Evolutionary conservation across 2,113 vertebrate genomes (phyloP), one percentile per base, ranked within the genome.

Genomic region (Alces alces): DNA sequence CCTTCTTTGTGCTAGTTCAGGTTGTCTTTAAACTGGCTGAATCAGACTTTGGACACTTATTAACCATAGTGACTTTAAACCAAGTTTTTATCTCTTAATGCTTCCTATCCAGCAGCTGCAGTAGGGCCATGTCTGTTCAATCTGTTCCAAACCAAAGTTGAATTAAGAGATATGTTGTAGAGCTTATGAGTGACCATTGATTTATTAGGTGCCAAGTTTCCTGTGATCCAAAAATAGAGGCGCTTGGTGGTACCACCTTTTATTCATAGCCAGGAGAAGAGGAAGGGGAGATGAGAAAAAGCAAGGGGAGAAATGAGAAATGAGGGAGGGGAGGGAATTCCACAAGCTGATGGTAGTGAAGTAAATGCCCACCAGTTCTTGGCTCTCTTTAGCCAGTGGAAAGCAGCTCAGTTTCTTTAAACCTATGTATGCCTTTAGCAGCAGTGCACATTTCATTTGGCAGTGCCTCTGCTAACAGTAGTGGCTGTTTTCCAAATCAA

Each of bases 21-120:
- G 45, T 82, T 91, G 86, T 85, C 89, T 89, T 95, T 86, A 95
- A 89, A 73, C 93, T 91, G 93, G 83, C 95, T 79, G 91, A 97
- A 86, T 95, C 91, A 94, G 89, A 84, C 82, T 95, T 86, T 43
- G 79, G 96, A 93, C 89, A 98, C 84, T 97, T 93, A 98, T 98
- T 98, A 98, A 97, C 98, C 89, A 93, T 0, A 89, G 78, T 93
- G 91, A 97, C 97, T 94, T 97, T 93, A 96, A 91, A 89, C 93
- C 36, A 96, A 54, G 60, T 85, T 97, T 98, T 98, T 97, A 97
- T 98, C 97, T 96, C 89, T 95, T 79, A 94, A 30, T 95, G 50
- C 79, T 97, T 97, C 97, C 96, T 91, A 19, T 86, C 83, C 78
- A 91, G 11, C 96, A 98, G 96, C 95, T 98, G 96, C 83, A 93